These are phyloP conservation scores for Trachelipus rathkii DNA, from an alignment of 1,140 invertebrate genomes.

Conservation along the genomic window DNA sequence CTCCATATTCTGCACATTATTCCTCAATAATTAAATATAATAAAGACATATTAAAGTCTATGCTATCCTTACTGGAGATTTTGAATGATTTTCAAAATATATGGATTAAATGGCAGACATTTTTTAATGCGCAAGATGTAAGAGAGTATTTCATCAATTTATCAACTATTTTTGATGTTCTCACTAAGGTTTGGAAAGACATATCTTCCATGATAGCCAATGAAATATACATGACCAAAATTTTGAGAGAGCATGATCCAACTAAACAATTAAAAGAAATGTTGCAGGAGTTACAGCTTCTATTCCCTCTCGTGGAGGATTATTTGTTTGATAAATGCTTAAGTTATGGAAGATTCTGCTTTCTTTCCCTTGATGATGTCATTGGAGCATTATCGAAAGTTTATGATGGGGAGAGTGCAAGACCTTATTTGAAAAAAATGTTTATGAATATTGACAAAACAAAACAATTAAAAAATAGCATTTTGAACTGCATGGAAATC, in stretches of 20 bases:
- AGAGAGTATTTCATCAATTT: background rate
- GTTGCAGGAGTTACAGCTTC: background rate
- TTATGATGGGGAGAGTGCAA: background rate
- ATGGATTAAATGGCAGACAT: background rate
- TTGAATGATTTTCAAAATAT: background rate
- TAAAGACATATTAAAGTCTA: background rate
- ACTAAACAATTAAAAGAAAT: background rate
- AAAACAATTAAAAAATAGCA: background rate
- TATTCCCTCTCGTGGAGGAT: background rate
- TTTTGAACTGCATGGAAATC: background rate
- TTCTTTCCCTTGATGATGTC: background rate
- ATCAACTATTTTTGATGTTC: background rate
- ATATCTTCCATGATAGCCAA: background rate
- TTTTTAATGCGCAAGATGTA: background rate
- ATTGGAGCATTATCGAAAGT: background rate
- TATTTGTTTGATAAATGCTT: background rate
- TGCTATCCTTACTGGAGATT: background rate
- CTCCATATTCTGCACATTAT: background rate
- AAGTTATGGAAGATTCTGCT: background rate
- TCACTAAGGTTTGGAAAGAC: background rate
- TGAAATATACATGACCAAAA: background rate
- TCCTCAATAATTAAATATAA: background rate
- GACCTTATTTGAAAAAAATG: background rate
- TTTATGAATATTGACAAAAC: background rate
- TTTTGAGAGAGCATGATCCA: background rate